A percentile compares a stretch with the other conserved stretches of the same genome.
phyloP scores from a whole-genome alignment of 2,113 vertebrate genomes.

The Tinamus guttatus region DNA sequence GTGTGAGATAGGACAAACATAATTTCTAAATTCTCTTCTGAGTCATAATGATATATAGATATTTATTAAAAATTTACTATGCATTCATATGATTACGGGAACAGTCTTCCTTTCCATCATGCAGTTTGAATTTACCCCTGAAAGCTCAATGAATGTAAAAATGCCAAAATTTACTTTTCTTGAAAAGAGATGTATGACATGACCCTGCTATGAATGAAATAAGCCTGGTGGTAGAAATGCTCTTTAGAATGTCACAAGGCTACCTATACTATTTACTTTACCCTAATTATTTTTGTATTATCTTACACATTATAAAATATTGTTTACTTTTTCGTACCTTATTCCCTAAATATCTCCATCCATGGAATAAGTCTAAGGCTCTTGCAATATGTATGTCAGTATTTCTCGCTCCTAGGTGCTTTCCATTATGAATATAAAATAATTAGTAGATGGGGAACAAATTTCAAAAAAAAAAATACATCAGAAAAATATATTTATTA shows the following conservation, averaged over 20 bases:
- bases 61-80: neutral
- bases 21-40: neutral
- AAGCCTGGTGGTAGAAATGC: neutral
- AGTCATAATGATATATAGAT: neutral
- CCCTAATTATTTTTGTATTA: neutral
- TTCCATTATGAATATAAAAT: neutral
- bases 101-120: neutral
- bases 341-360: neutral
- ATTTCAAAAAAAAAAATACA: neutral
- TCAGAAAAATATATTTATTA: neutral
- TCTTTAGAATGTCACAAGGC: neutral
- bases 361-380: neutral
- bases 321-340: neutral
- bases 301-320: neutral
- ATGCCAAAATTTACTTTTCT: accelerated
- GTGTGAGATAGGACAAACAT: neutral
- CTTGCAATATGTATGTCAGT: neutral
- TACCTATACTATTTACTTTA: neutral
- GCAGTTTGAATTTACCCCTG: neutral
- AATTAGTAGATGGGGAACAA: neutral
- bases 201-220: neutral
- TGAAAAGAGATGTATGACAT: neutral
- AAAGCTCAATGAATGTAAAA: neutral
- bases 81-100: neutral
- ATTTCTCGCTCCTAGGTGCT: neutral